A percentile compares a stretch with the other conserved stretches of the same genome.
Evolutionary conservation across 2,113 vertebrate species (phyloP).

Genomic region (Hipposideros armiger): DNA sequence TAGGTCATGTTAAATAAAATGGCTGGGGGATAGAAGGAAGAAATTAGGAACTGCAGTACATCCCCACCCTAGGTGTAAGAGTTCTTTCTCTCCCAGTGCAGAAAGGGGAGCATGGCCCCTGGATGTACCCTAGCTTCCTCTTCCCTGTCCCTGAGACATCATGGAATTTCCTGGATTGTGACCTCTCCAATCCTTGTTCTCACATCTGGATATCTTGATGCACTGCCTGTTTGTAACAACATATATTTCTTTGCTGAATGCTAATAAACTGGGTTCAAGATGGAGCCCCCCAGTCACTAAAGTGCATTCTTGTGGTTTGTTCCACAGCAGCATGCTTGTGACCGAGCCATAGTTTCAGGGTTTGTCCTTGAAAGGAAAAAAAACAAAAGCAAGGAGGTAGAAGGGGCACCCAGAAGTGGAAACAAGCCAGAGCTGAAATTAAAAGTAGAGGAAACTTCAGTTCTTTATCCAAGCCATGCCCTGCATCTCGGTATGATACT

Average conservation of each 20-base stretch:
- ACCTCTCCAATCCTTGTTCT: constrained; percentile 49
- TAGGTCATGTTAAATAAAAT: constrained; percentile 78
- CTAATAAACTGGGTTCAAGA: constrained; percentile 80
- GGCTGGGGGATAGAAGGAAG: constrained; percentile 50
- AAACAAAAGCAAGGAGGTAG: not conserved
- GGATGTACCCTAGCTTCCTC: not conserved
- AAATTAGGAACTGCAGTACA: constrained; percentile 49
- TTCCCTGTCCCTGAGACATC: constrained; percentile 32
- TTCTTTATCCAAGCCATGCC: not conserved
- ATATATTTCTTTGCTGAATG: constrained; percentile 71
- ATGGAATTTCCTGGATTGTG: constrained; percentile 46
- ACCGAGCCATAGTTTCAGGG: not conserved
- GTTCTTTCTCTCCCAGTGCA: constrained; percentile 50
- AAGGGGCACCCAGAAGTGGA: not conserved
- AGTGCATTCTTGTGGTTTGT: constrained; percentile 69
- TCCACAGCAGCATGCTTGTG: constrained; percentile 35
- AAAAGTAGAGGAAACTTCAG: not conserved
- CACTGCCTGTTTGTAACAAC: constrained; percentile 71
- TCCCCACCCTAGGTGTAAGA: constrained; percentile 39
- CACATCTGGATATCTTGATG: constrained; percentile 71
- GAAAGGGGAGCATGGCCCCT: constrained; percentile 19
- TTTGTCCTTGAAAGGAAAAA: constrained; percentile 52
- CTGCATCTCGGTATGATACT: not conserved
- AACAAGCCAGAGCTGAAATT: constrained; percentile 38
- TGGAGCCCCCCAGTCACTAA: constrained; percentile 56